Evolutionary conservation across 2,113 vertebrate species (phyloP), one percentile per base, ranked within the genome.

Genomic region (Bufo bufo): DNA sequence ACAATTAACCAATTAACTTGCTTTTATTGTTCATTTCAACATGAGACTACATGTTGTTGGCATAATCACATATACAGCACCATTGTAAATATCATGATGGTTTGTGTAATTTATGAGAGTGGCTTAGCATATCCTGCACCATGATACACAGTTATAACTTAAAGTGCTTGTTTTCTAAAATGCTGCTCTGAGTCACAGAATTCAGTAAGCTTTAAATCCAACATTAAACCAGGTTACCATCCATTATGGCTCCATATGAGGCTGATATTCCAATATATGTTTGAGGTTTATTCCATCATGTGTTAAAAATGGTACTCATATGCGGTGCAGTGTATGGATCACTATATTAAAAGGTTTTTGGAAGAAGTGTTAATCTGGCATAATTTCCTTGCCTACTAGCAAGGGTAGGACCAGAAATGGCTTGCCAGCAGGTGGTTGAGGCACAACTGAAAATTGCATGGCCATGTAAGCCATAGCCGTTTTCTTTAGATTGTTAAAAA

Each of bases 81-180:
- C 92, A 63, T n/a, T 95, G 95, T 96, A 96, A 93, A 95, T 95
- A 93, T 93, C 90, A 90, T 90, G 91, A 92, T 95, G 93, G 84
- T 91, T 91, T 89, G 89, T 92, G 91, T 91, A 88, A 89, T 61
- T 89, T 74, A 14, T 90, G 75, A 85, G 84, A 91, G 88, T 92
- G 63, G 77, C 91, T 90, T 89, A 91, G 89, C 90, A 85, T 91
- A 92, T 91, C 91, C 89, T 82, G 89, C 85, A 89, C 90, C 87
- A 82, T 52, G 43, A 56, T 87, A 90, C 79, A 85, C 87, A 84
- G 83, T 89, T 89, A 3, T 61, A 89, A 79, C 84, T 89, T 87
- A 83, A 71, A 87, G 81, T 49, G 10, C 88, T 56, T 88, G 91
- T 92, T 89, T 88, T 89, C 47, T 87, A 87, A 89, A 90, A 89